Conservation (phyloP, 2,113 vertebrate genomes). For the Tretioscincus oriximinensis region DNA sequence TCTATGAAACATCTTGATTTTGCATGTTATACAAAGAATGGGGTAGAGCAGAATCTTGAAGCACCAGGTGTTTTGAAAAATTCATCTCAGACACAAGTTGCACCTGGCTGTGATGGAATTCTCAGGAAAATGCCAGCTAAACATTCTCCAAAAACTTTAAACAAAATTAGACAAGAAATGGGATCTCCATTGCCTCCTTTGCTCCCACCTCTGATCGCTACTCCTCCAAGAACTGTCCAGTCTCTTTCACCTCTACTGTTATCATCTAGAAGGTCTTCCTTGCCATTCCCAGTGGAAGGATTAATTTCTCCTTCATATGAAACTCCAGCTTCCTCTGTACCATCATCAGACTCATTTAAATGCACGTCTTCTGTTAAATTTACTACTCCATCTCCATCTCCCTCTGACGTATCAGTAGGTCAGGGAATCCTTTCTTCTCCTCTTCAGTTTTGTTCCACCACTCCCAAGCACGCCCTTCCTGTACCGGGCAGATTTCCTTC, state of each 20-base stretch:
- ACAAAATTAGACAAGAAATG: conserved; percentile 81
- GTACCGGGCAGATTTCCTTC: conserved; percentile 89
- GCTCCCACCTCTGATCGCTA: conserved; percentile 80
- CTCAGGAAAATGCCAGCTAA: conserved; percentile 43
- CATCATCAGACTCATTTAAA: conserved; percentile 61
- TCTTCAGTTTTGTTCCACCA: conserved; percentile 91
- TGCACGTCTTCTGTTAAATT: conserved; percentile 62
- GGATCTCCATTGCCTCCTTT: conserved; percentile 87
- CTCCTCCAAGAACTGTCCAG: conserved; percentile 77
- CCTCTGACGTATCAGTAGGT: conserved; percentile 50
- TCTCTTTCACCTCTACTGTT: conserved; percentile 66
- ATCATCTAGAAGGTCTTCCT: conserved; percentile 66
- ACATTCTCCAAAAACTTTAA: conserved; percentile 69
- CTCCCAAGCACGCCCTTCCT: conserved; percentile 93
- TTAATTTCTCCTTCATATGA: conserved; percentile 64
- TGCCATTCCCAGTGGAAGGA: conserved; percentile 75
- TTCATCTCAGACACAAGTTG: neutral
- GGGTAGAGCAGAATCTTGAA: conserved; percentile 43
- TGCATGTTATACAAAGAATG: conserved; percentile 21
- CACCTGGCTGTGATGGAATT: neutral
- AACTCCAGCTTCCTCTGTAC: conserved; percentile 55
- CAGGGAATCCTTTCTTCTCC: conserved; percentile 81
- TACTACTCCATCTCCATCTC: conserved; percentile 74
- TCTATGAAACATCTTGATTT: conserved; percentile 14
- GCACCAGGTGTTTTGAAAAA: conserved; percentile 6